Conservation (phyloP, 2,797 vertebrate genomes). For the Hyperoplus immaculatus region DNA sequence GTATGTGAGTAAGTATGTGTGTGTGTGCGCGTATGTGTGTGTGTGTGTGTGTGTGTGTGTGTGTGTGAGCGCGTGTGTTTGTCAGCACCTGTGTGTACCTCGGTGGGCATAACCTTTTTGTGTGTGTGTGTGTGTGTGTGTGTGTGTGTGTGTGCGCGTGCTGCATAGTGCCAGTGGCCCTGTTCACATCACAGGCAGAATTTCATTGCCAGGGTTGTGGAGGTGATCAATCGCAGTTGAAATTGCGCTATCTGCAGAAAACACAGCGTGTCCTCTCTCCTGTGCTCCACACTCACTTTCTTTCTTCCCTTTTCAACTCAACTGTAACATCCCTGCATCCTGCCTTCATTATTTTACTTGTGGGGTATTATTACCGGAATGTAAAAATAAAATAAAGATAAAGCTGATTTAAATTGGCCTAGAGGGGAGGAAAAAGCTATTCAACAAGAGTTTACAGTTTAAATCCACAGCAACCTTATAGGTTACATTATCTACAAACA, state of each 20-base stretch:
- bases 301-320: slow-evolving; percentile 18
- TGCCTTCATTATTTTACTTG: slow-evolving; percentile 13
- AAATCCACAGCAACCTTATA: slow-evolving; percentile 15
- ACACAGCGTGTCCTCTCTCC: neutral
- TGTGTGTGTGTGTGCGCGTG: slow-evolving; percentile 27
- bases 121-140: neutral
- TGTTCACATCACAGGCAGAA: slow-evolving; percentile 47
- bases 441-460: slow-evolving; percentile 17
- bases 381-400: neutral
- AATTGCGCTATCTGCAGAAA: slow-evolving; percentile 42
- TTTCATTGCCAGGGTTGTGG: slow-evolving; percentile 40
- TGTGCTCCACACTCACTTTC: slow-evolving; percentile 2
- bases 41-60: slow-evolving; percentile 15
- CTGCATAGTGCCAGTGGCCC: slow-evolving; percentile 37
- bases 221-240: slow-evolving; percentile 53
- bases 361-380: neutral
- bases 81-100: slow-evolving; percentile 23
- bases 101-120: slow-evolving; percentile 6
- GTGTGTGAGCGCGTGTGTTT: slow-evolving; percentile 16
- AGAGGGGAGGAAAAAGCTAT: neutral
- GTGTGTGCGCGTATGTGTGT: slow-evolving; percentile 16
- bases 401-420: neutral
- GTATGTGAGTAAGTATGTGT: neutral
- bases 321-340: slow-evolving; percentile 5
- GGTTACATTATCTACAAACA: slow-evolving; percentile 12